A percentile compares a stretch with the other conserved stretches of the same genome.
These are phyloP conservation scores for Cordilura impudica DNA, from an alignment of 2,888 invertebrate genomes.

Conservation along the genomic window DNA sequence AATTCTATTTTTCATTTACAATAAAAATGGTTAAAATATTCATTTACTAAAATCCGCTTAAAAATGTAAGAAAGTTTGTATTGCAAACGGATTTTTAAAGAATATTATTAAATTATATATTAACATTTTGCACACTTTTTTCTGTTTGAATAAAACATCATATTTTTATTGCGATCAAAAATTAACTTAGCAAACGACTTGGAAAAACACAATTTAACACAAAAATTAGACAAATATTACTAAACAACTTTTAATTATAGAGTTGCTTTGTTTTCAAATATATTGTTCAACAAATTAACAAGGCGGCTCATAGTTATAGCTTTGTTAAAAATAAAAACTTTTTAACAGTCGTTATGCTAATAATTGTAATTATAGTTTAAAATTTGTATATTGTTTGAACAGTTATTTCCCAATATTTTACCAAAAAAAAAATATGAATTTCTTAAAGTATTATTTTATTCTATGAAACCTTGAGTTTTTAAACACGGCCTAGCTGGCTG, in stretches of 20 bases:
- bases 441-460: constrained; percentile 29
- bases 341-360: constrained; percentile 27
- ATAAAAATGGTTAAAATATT: constrained; percentile 16
- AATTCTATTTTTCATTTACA: constrained; percentile 58
- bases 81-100: not conserved
- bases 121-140: constrained; percentile 27
- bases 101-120: not conserved
- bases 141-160: constrained; percentile 4
- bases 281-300: constrained; percentile 43
- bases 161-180: constrained; percentile 34
- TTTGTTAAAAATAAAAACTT: constrained; percentile 10
- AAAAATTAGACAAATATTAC: not conserved
- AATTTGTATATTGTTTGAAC: too few species aligned
- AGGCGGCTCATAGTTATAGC: constrained; percentile 16
- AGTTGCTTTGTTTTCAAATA: constrained; percentile 29
- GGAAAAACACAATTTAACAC: not conserved
- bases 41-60: constrained; percentile 27
- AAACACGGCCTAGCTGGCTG: constrained; percentile 28
- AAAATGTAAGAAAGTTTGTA: not conserved
- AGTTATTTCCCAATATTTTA: constrained; percentile 23
- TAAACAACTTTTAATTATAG: constrained; percentile 12
- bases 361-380: constrained; percentile 2
- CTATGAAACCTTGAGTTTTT: constrained; percentile 10
- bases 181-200: constrained; percentile 27
- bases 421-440: constrained; percentile 14